phyloP scores from a whole-genome alignment of 2,113 vertebrate genomes.

The Chaetops frenatus region DNA sequence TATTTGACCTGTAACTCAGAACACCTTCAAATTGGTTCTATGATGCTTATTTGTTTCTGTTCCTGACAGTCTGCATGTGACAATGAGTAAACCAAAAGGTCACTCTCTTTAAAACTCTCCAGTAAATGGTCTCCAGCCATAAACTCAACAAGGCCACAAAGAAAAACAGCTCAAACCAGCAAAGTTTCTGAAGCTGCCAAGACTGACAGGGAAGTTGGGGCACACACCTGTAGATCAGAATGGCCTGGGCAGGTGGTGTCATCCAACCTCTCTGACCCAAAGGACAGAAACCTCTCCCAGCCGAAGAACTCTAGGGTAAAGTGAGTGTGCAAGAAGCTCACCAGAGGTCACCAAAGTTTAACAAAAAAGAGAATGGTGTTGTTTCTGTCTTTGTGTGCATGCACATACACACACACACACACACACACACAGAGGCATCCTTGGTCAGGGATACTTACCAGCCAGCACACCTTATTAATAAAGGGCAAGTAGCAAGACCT shows the following conservation, averaged over 20 bases:
- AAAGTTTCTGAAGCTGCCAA: not conserved
- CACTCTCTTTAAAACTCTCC: not conserved
- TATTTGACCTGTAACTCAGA: not conserved
- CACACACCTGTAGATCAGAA: not conserved
- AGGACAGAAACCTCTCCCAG: not conserved
- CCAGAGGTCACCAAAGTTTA: not conserved
- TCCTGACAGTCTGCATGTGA: not conserved
- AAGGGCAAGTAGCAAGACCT: not conserved
- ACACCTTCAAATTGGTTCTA: not conserved
- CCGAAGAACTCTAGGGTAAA: rapidly evolving
- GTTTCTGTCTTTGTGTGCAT: not conserved
- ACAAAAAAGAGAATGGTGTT: not conserved
- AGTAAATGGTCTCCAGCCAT: no score
- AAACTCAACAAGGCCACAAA: not conserved
- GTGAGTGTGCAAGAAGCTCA: not conserved
- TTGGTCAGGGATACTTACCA: not conserved
- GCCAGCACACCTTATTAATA: not conserved
- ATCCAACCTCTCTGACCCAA: not conserved
- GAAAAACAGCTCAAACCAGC: not conserved
- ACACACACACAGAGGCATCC: no score
- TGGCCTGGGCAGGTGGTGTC: rapidly evolving
- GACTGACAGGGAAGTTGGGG: not conserved
- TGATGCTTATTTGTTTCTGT: not conserved
- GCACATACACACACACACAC: not conserved
- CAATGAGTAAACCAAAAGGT: not conserved